Conservation (phyloP, 2,113 vertebrate species). For the Astatoreochromis straeleni region DNA sequence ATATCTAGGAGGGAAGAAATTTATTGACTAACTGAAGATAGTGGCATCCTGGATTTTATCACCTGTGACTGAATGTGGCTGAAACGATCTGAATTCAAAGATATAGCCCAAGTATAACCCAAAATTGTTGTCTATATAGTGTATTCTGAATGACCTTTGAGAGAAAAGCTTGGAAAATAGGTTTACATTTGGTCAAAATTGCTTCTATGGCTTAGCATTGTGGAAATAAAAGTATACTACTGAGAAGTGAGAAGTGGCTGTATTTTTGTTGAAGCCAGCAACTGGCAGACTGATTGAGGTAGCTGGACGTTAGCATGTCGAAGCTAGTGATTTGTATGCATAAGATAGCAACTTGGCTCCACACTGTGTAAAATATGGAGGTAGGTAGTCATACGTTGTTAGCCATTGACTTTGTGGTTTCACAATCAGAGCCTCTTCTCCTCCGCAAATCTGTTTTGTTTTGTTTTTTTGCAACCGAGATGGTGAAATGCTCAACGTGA, state of each 20-base stretch:
- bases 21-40: neutral
- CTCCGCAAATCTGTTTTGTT: neutral
- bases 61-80: neutral
- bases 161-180: neutral
- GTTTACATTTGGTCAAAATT: neutral
- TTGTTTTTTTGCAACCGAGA: neutral
- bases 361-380: neutral
- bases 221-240: neutral
- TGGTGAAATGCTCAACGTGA: neutral
- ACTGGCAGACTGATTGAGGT: neutral
- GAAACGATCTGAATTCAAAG: neutral
- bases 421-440: neutral
- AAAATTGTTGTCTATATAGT: neutral
- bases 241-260: neutral
- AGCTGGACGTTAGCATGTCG: neutral
- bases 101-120: neutral
- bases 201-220: neutral
- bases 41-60: neutral
- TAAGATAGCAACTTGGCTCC: neutral
- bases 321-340: neutral
- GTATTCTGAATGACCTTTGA: neutral
- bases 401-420: neutral
- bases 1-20: neutral
- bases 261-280: neutral
- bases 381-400: neutral